These are phyloP conservation scores for Ailurus styani DNA, from an alignment of 2,113 vertebrate genomes.

Conservation along the genomic window DNA sequence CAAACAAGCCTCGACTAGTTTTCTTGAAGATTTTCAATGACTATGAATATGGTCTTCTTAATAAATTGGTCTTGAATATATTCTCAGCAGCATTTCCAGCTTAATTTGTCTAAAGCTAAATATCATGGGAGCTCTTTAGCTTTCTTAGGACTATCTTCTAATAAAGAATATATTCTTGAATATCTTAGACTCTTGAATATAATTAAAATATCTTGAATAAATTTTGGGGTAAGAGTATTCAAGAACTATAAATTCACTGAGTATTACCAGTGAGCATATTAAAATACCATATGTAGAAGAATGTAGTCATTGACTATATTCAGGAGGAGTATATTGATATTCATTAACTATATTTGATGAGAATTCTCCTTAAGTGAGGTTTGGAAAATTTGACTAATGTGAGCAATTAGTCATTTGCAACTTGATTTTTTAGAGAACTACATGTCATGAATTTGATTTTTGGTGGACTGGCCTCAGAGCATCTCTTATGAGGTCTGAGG, in stretches of 20 bases:
- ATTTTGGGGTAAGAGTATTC: constrained; percentile 12
- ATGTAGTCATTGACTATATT: not conserved
- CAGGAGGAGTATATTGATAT: not conserved
- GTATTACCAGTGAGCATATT: not conserved
- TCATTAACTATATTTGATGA: not conserved
- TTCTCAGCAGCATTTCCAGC: constrained; percentile 23
- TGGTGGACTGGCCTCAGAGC: not conserved
- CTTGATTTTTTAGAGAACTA: not conserved
- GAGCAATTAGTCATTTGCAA: not conserved
- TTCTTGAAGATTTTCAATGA: not conserved
- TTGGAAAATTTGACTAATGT: not conserved
- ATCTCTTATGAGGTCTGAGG: not conserved
- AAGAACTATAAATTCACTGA: constrained; percentile 19
- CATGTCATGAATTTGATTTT: not conserved
- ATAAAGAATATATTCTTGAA: constrained; percentile 6
- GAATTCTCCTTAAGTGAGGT: not conserved
- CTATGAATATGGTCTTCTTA: not conserved
- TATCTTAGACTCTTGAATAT: constrained; percentile 50
- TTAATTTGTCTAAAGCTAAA: constrained; percentile 49
- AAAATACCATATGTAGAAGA: not conserved
- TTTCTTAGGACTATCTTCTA: constrained; percentile 3
- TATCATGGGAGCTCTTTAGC: constrained; percentile 26
- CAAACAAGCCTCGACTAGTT: not conserved
- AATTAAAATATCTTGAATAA: constrained; percentile 53
- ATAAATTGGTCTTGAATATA: constrained; percentile 21